These are phyloP conservation scores for Cyaniris semiargus DNA, from an alignment of 2,888 invertebrate species.

Conservation along the genomic window DNA sequence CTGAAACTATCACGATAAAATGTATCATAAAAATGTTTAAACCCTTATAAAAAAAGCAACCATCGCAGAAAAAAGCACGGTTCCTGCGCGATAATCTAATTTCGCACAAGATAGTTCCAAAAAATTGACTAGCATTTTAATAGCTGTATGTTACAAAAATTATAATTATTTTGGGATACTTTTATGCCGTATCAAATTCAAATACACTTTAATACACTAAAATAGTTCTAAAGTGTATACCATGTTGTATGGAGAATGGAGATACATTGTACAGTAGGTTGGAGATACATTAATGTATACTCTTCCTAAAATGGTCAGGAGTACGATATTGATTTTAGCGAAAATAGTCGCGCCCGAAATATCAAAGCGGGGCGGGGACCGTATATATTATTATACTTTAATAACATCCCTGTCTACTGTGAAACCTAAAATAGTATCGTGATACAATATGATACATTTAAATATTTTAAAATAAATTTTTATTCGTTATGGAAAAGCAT, in stretches of 20 bases:
- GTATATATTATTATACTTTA: slow-evolving; percentile 14
- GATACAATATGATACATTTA: not conserved
- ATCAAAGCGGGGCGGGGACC: not conserved
- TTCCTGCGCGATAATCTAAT: no score
- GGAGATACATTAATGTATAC: not conserved
- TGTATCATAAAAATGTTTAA: no score
- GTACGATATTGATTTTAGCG: not conserved
- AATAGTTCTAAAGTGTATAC: no score
- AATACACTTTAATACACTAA: no score
- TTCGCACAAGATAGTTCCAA: no score
- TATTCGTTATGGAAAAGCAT: not conserved
- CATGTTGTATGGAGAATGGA: not conserved
- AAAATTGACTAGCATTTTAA: no score
- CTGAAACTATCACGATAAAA: no score
- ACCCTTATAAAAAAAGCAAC: no score
- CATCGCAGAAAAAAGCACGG: no score
- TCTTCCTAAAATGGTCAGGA: not conserved
- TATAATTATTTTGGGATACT: no score
- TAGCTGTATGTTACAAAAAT: no score
- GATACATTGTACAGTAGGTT: slow-evolving; percentile 7
- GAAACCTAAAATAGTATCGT: not conserved
- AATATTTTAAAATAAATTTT: not conserved
- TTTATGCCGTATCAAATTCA: no score
- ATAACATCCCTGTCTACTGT: not conserved
- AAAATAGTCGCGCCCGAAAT: slow-evolving; percentile 4